Evolutionary conservation across 2,888 invertebrate species (phyloP).

Genomic region (Mayetiola destructor): DNA sequence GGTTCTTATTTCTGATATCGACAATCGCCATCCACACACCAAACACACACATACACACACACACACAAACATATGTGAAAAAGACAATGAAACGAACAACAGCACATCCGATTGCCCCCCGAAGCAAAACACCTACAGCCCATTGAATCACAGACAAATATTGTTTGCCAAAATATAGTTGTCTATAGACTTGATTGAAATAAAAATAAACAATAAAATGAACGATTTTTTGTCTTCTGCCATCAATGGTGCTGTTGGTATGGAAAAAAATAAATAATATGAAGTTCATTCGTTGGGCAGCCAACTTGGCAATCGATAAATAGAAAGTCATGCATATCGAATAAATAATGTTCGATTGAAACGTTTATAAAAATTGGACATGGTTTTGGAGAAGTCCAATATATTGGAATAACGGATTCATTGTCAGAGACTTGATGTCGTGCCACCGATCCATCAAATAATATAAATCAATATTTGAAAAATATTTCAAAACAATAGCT

Average conservation of each 20-base stretch:
- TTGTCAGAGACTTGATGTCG: slow-evolving; percentile 6
- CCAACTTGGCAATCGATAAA: slow-evolving; percentile 1
- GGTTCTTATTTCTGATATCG: neutral
- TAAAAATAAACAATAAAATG: no score
- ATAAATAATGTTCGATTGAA: no score
- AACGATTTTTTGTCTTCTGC: no score
- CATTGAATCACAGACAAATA: slow-evolving; percentile 7
- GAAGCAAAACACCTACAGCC: neutral
- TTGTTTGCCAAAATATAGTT: slow-evolving; percentile 2
- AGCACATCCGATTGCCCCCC: no score
- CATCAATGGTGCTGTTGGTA: neutral
- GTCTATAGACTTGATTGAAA: neutral
- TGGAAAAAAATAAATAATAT: neutral
- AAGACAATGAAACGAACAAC: no score
- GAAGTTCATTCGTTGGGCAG: neutral
- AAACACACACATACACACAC: neutral
- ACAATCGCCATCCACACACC: neutral
- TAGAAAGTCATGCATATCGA: slow-evolving; percentile 10
- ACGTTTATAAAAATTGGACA: no score
- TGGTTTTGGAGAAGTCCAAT: neutral
- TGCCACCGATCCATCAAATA: neutral
- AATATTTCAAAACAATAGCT: neutral
- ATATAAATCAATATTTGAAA: slow-evolving; percentile 6
- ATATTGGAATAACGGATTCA: slow-evolving; percentile 6
- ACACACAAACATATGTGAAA: no score